Conservation (phyloP, 2,113 vertebrate genomes). For the Lontra canadensis region DNA sequence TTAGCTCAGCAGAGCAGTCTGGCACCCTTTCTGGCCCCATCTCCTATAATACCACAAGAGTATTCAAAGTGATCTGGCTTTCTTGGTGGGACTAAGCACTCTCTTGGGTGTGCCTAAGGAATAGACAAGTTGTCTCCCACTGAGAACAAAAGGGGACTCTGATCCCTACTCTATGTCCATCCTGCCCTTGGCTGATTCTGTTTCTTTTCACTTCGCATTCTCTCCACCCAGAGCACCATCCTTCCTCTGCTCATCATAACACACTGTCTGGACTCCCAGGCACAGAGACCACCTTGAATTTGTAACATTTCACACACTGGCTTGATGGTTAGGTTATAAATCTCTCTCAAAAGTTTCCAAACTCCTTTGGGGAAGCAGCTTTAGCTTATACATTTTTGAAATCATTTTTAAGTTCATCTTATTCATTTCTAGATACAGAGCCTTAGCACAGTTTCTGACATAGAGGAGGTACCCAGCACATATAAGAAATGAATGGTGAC, state of each 20-base stretch:
- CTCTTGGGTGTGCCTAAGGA: not conserved
- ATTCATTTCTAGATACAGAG: not conserved
- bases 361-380: not conserved
- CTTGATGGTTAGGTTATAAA: not conserved
- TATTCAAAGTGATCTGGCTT: not conserved
- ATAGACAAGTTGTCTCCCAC: not conserved
- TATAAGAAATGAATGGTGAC: not conserved
- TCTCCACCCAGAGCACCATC: not conserved
- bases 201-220: not conserved
- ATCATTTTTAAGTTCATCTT: not conserved
- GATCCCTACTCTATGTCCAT: too few relatives aligned
- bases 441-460: not conserved
- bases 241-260: not conserved
- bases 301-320: not conserved
- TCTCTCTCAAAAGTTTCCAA: not conserved
- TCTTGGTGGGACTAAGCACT: too few relatives aligned
- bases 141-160: not conserved
- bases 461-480: not conserved
- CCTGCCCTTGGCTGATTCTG: not conserved
- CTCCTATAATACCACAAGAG: rapidly evolving
- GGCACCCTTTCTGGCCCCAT: not conserved
- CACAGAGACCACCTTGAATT: not conserved
- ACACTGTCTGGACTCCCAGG: not conserved
- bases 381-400: not conserved
- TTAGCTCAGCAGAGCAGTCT: not conserved